Evolutionary conservation across 2,113 vertebrate species (phyloP).

Genomic region (Perca flavescens): DNA sequence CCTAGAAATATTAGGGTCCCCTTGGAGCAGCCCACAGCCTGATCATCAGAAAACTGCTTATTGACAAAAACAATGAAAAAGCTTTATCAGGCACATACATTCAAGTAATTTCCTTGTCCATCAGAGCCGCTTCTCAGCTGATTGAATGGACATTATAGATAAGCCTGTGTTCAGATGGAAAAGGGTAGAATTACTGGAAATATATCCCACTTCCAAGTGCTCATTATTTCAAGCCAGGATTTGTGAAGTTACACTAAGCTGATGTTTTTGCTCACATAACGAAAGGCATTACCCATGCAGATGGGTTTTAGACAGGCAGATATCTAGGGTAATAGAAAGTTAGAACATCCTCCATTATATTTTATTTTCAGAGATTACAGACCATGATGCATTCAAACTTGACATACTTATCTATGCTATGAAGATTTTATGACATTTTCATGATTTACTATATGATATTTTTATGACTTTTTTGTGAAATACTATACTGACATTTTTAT

Average conservation of each 20-base stretch:
- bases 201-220: conserved; percentile 51
- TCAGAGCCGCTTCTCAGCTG: conserved; percentile 3
- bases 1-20: conserved; percentile 29
- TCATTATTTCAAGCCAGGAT: conserved; percentile 50
- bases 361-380: conserved; percentile 36
- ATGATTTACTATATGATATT: no score
- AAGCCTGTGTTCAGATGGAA: conserved; percentile 31
- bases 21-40: conserved; percentile 24
- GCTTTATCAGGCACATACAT: not conserved
- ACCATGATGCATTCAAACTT: conserved; percentile 9
- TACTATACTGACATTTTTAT: no score
- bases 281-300: conserved; percentile 43
- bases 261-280: conserved; percentile 56
- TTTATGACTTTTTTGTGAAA: no score
- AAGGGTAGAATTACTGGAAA: conserved; percentile 55
- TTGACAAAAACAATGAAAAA: conserved; percentile 28
- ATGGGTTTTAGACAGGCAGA: conserved; percentile 32
- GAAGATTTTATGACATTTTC: no score
- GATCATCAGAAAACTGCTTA: conserved; percentile 46
- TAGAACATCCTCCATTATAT: conserved; percentile 29
- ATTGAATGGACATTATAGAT: conserved; percentile 43
- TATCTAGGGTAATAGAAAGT: conserved; percentile 28
- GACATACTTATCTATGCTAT: not conserved
- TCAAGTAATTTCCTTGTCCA: not conserved
- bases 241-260: conserved; percentile 59